Evolutionary conservation across 2,888 invertebrate species (phyloP).

Genomic region (Barypeithes pellucidus): DNA sequence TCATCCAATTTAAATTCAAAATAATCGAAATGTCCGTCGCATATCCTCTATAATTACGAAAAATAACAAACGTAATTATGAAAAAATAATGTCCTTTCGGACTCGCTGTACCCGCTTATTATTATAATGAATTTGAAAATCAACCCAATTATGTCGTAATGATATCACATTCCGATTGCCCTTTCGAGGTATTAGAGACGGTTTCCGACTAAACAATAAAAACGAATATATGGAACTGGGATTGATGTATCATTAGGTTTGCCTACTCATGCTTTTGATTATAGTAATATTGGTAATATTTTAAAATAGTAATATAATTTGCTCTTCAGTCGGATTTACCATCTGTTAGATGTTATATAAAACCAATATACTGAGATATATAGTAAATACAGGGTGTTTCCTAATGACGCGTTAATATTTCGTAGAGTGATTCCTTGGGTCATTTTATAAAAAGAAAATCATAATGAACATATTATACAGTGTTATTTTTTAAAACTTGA

Average conservation of each 20-base stretch:
- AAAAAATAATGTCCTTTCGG: conserved; percentile 62
- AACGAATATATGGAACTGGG: conserved; percentile 40
- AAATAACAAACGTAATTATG: conserved; percentile 63
- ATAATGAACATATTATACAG: too few species aligned
- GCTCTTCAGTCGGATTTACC: neutral
- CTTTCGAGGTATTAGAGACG: conserved; percentile 50
- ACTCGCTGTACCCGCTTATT: conserved; percentile 59
- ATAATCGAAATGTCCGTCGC: conserved; percentile 50
- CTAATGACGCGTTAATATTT: too few species aligned
- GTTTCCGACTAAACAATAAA: conserved; percentile 47
- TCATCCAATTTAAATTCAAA: conserved; percentile 59
- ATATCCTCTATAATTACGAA: conserved; percentile 59
- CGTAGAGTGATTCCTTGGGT: too few species aligned
- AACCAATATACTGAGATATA: neutral
- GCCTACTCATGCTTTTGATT: conserved; percentile 41
- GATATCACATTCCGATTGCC: conserved; percentile 60
- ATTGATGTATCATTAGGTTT: conserved; percentile 44
- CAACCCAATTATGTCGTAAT: conserved; percentile 60
- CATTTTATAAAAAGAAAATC: too few species aligned
- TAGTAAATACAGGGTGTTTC: too few species aligned
- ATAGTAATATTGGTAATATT: conserved; percentile 30
- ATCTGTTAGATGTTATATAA: neutral
- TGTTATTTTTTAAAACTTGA: too few species aligned
- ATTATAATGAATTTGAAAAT: conserved; percentile 65
- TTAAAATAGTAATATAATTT: conserved; percentile 32